A percentile compares a stretch with the other conserved stretches of the same genome.
phyloP scores from a whole-genome alignment of 2,113 vertebrate species.

The Pachyramphus minor region DNA sequence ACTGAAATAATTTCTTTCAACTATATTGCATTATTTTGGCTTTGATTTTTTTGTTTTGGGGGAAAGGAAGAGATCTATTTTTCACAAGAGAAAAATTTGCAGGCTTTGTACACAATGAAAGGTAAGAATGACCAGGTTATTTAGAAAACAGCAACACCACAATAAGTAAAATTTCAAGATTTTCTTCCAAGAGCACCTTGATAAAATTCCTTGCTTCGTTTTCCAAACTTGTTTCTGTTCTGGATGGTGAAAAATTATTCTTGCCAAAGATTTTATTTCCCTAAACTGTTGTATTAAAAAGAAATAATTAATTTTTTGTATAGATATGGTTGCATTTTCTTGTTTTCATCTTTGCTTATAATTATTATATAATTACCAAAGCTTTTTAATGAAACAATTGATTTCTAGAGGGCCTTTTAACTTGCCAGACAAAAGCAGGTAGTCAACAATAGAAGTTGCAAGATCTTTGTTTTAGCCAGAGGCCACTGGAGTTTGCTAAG shows the following conservation, averaged over 20 bases:
- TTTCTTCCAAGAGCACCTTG: not conserved
- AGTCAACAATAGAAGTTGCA: not conserved
- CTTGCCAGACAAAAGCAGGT: not conserved
- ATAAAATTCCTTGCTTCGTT: not conserved
- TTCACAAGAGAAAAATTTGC: not conserved
- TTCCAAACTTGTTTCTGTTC: not conserved
- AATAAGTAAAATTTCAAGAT: not conserved
- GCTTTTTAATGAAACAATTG: not conserved
- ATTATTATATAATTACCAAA: too few relatives aligned
- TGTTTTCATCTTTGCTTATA: not conserved
- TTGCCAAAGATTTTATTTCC: not conserved
- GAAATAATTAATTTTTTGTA: not conserved
- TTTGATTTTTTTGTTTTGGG: not conserved
- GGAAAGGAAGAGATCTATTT: not conserved
- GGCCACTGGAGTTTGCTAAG: not conserved
- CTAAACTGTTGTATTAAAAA: not conserved
- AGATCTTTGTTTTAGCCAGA: not conserved
- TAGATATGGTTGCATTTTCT: not conserved
- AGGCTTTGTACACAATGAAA: not conserved
- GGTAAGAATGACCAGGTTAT: not conserved
- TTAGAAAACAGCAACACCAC: not conserved
- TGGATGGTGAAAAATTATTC: not conserved
- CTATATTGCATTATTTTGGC: rapidly evolving
- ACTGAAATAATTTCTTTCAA: not conserved
- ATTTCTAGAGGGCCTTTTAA: not conserved